Evolutionary conservation across 2,113 vertebrate genomes (phyloP).

Genomic region (Phocoena sinus): DNA sequence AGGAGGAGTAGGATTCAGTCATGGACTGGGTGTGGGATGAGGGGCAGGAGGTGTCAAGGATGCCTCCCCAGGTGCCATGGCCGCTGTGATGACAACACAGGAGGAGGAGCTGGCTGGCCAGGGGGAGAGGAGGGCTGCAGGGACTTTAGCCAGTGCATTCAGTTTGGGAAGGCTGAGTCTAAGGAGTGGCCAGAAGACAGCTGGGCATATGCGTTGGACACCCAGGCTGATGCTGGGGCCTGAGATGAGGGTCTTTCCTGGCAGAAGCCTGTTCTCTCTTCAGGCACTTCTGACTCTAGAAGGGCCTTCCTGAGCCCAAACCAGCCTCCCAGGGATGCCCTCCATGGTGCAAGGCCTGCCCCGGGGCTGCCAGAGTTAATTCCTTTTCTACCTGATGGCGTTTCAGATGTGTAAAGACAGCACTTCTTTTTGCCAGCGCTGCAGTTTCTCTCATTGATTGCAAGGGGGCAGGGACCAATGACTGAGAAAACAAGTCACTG

Average conservation of each 20-base stretch:
- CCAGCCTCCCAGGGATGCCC: not conserved
- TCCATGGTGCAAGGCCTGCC: not conserved
- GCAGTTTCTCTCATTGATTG: not conserved
- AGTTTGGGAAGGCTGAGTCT: not conserved
- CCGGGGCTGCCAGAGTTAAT: no score
- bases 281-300: not conserved
- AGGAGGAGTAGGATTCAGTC: not conserved
- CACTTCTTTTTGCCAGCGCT: accelerated
- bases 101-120: not conserved
- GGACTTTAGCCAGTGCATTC: accelerated
- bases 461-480: not conserved
- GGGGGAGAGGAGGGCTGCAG: not conserved
- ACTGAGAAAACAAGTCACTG: not conserved
- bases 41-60: not conserved
- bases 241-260: not conserved
- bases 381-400: not conserved
- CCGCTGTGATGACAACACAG: not conserved
- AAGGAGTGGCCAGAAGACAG: not conserved
- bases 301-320: not conserved
- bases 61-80: not conserved
- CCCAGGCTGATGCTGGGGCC: not conserved
- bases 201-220: not conserved
- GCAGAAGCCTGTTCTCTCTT: not conserved
- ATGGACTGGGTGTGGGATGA: not conserved
- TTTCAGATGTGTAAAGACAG: not conserved